phyloP scores from a whole-genome alignment of 2,888 invertebrate species.

The Amphipoea oculea region DNA sequence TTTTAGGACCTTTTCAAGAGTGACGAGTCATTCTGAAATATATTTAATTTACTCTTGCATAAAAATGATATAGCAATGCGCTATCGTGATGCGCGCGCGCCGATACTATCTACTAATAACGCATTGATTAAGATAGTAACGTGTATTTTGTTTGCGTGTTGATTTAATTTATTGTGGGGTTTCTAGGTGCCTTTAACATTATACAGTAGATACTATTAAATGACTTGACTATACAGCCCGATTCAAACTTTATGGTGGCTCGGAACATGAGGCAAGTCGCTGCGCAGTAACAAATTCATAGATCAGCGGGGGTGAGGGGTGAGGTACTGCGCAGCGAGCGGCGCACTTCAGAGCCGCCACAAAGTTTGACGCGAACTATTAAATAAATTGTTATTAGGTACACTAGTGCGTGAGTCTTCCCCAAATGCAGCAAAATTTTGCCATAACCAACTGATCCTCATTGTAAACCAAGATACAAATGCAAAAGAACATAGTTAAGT shows the following conservation, averaged over 20 bases:
- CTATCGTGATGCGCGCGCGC: slow-evolving; percentile 1
- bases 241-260: too few relatives aligned
- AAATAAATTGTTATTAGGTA: too few relatives aligned
- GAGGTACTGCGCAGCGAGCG: too few relatives aligned
- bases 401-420: too few relatives aligned
- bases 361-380: not conserved
- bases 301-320: too few relatives aligned
- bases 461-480: too few relatives aligned
- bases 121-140: not conserved
- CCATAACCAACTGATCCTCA: too few relatives aligned
- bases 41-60: not conserved
- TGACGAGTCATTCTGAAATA: not conserved
- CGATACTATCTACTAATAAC: slow-evolving; percentile 13
- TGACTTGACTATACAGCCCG: not conserved
- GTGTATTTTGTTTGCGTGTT: not conserved
- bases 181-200: not conserved
- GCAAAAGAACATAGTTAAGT: too few relatives aligned
- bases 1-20: not conserved
- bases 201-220: not conserved
- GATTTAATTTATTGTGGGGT: slow-evolving; percentile 5
- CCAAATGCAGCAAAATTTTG: too few relatives aligned
- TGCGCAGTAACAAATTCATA: too few relatives aligned
- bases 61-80: not conserved
- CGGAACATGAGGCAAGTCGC: too few relatives aligned
- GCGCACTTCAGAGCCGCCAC: too few relatives aligned